These are phyloP conservation scores for Calliphora vomitoria DNA, from an alignment of 2,888 invertebrate species.

Conservation along the genomic window DNA sequence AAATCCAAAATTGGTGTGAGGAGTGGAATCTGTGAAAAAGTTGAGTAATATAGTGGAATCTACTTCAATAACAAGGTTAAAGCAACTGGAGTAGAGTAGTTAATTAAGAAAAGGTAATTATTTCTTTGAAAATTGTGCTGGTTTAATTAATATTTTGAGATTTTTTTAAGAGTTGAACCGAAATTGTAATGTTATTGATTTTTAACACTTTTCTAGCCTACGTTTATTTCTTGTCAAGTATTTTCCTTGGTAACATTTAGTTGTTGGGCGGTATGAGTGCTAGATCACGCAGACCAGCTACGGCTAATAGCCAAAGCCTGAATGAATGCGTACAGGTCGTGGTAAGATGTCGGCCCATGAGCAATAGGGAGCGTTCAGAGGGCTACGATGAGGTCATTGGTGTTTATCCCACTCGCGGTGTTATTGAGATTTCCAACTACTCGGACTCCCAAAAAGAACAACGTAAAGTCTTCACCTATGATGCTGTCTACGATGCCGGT, in stretches of 20 bases:
- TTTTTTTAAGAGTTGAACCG: not conserved
- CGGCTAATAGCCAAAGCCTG: slow-evolving; percentile 79
- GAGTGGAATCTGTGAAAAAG: slow-evolving; percentile 37
- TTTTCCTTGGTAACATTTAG: slow-evolving; percentile 66
- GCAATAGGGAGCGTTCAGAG: slow-evolving; percentile 90
- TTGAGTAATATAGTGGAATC: slow-evolving; percentile 49
- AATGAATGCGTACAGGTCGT: slow-evolving; percentile 98
- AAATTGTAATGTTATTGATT: slow-evolving; percentile 59
- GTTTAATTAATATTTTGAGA: not conserved
- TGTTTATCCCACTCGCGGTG: slow-evolving; percentile 93
- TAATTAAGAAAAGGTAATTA: slow-evolving; percentile 6
- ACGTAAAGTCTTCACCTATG: slow-evolving; percentile 98
- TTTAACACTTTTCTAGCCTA: slow-evolving; percentile 50
- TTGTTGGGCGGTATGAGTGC: slow-evolving; percentile 79
- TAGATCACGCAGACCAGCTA: slow-evolving; percentile 80
- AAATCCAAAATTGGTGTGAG: slow-evolving; percentile 26
- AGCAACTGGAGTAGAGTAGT: not conserved
- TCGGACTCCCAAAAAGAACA: slow-evolving; percentile 88
- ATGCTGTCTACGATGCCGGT: slow-evolving; percentile 96
- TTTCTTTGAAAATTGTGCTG: not conserved
- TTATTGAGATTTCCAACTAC: slow-evolving; percentile 95
- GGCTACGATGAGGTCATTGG: slow-evolving; percentile 88
- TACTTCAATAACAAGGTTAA: slow-evolving; percentile 2
- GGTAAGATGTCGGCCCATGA: slow-evolving; percentile 98
- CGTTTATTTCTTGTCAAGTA: slow-evolving; percentile 33